These are phyloP conservation scores for Dromococcyx pavoninus DNA, from an alignment of 2,797 vertebrate genomes.

Conservation along the genomic window DNA sequence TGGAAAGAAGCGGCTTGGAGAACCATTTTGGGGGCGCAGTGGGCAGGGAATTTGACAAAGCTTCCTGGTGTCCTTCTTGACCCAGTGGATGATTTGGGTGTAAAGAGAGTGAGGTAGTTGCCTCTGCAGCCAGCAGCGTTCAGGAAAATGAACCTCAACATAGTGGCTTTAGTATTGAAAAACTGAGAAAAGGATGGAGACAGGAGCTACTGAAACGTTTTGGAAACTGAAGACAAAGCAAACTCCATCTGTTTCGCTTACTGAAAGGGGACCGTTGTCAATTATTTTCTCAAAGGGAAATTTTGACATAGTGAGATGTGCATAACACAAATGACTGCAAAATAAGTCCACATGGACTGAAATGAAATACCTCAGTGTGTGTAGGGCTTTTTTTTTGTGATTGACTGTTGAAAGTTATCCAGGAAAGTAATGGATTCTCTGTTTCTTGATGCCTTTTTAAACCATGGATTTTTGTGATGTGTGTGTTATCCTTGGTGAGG, in stretches of 20 bases:
- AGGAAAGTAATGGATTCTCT: neutral
- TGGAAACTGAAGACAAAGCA: neutral
- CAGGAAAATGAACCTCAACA: neutral
- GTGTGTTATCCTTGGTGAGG: neutral
- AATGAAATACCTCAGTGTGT: neutral
- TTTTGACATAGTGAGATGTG: neutral
- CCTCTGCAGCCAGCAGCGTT: neutral
- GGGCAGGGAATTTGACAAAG: neutral
- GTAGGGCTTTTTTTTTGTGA: neutral
- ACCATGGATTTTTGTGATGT: neutral
- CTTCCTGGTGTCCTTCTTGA: neutral
- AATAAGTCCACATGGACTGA: neutral
- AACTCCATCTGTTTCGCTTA: neutral
- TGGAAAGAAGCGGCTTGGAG: neutral
- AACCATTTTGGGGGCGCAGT: neutral
- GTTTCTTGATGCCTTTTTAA: slow-evolving; percentile 14
- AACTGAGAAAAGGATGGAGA: neutral
- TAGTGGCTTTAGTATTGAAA: neutral
- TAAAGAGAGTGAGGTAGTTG: neutral
- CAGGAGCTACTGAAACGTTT: neutral
- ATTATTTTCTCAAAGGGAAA: slow-evolving; percentile 19
- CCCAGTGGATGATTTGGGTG: neutral
- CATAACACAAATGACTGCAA: neutral
- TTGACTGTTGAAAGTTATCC: neutral
- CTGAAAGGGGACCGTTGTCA: neutral